phyloP scores from a whole-genome alignment of 2,797 vertebrate genomes.

The Amphiprion clarkii region DNA sequence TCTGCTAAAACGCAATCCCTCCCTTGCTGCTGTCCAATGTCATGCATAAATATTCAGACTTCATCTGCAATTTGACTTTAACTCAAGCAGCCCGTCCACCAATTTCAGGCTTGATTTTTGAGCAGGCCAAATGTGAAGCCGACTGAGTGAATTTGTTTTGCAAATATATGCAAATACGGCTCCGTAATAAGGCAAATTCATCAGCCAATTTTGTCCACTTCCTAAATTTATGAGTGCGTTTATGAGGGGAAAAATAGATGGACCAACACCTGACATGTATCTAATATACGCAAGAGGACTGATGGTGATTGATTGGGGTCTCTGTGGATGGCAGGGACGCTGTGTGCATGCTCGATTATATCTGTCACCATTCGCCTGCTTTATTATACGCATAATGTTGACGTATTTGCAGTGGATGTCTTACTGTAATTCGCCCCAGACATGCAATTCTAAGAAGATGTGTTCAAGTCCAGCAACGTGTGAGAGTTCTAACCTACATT shows the following conservation, averaged over 20 bases:
- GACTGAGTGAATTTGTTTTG: constrained; percentile 41
- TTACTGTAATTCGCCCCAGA: not conserved
- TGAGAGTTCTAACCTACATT: too few species aligned
- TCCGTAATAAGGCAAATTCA: constrained; percentile 47
- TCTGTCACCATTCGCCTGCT: constrained; percentile 31
- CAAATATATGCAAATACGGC: constrained; percentile 57
- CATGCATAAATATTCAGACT: not conserved
- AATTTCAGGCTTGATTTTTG: constrained; percentile 31
- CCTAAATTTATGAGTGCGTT: constrained; percentile 28
- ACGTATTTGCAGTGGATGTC: constrained; percentile 2
- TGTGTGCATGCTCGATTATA: constrained; percentile 20
- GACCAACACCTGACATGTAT: constrained; percentile 44
- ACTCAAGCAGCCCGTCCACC: not conserved
- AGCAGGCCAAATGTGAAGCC: constrained; percentile 4
- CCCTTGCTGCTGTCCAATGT: constrained; percentile 1
- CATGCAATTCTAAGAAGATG: constrained; percentile 1
- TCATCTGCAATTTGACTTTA: constrained; percentile 22
- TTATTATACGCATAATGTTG: constrained; percentile 22
- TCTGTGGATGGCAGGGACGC: constrained; percentile 16
- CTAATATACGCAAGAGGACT: constrained; percentile 14
- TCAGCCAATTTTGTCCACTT: constrained; percentile 31
- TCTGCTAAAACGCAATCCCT: not conserved
- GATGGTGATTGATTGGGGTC: constrained; percentile 55
- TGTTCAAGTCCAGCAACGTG: not conserved
- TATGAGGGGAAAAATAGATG: constrained; percentile 2